Percentiles rank a stretch among this genome's conserved stretches.
phyloP scores from a whole-genome alignment of 2,113 vertebrate genomes.

The Cryptomyrus ogoouensis region DNA sequence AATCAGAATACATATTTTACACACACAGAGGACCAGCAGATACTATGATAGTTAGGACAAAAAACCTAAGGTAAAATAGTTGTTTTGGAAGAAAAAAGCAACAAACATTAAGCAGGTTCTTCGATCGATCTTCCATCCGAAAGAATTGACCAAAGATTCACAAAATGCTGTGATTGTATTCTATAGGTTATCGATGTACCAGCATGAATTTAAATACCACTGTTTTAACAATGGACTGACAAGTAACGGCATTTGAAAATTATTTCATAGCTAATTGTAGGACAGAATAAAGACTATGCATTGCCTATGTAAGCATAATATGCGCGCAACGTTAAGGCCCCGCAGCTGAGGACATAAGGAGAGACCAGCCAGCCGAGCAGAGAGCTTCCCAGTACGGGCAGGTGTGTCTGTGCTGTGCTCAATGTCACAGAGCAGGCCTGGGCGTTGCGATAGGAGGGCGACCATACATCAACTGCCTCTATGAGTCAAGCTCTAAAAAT shows the following conservation, averaged over 20 bases:
- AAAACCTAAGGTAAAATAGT: neutral
- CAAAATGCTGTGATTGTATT: neutral
- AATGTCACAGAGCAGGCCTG: neutral
- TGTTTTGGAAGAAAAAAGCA: neutral
- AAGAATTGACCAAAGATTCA: neutral
- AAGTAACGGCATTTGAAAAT: neutral
- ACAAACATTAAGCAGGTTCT: neutral
- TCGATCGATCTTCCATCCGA: neutral
- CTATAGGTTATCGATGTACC: neutral
- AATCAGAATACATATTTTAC: neutral
- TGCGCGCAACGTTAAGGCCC: neutral
- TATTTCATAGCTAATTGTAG: neutral
- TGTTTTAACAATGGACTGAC: neutral
- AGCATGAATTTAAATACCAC: neutral
- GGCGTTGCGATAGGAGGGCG: constrained; percentile 20
- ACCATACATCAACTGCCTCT: constrained; percentile 37
- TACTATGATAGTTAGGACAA: neutral
- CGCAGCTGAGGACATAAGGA: neutral
- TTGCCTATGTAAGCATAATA: neutral
- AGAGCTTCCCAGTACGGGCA: neutral
- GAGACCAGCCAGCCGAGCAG: neutral
- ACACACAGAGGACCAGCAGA: neutral
- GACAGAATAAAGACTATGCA: neutral
- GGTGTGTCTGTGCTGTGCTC: constrained; percentile 7
- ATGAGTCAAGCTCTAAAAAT: constrained; percentile 46